Conservation (phyloP, 2,888 invertebrate genomes). For the Parnassius glacialis region DNA sequence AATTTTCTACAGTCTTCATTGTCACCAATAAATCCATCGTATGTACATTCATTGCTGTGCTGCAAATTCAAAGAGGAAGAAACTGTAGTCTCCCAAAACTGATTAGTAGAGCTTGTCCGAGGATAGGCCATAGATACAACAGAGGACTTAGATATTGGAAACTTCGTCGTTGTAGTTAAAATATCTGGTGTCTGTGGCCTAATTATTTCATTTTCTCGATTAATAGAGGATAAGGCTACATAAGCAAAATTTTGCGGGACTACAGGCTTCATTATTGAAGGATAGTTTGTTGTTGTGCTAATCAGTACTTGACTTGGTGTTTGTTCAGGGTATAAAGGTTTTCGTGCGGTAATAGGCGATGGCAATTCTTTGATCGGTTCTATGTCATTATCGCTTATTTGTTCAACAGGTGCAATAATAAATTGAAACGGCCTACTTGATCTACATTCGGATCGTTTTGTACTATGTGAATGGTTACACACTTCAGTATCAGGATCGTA, state of each 20-base stretch:
- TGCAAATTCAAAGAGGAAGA: slow-evolving; percentile 27
- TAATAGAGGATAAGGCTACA: background rate
- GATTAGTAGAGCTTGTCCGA: slow-evolving; percentile 5
- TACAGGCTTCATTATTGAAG: slow-evolving; percentile 1
- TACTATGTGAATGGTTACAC: slow-evolving; percentile 86
- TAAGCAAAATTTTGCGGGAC: slow-evolving; percentile 2
- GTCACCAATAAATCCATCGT: slow-evolving; percentile 88
- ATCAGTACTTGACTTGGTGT: slow-evolving; percentile 18
- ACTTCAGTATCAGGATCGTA: slow-evolving; percentile 84
- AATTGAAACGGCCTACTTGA: slow-evolving; percentile 38
- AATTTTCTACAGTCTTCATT: slow-evolving; percentile 87
- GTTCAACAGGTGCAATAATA: slow-evolving; percentile 29
- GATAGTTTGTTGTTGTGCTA: background rate
- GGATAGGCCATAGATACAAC: slow-evolving; percentile 8
- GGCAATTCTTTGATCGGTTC: slow-evolving; percentile 56
- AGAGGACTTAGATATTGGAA: slow-evolving; percentile 12
- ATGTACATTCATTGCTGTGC: slow-evolving; percentile 66
- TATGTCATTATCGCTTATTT: slow-evolving; percentile 70
- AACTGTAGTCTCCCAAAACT: slow-evolving; percentile 15
- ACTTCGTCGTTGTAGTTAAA: slow-evolving; percentile 2
- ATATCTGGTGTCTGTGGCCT: background rate
- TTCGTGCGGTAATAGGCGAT: slow-evolving; percentile 52
- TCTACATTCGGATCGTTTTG: slow-evolving; percentile 85
- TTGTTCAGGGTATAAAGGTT: slow-evolving; percentile 36
- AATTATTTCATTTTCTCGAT: slow-evolving; percentile 3